phyloP scores from a whole-genome alignment of 2,113 vertebrate species.

The Dipodomys merriami region DNA sequence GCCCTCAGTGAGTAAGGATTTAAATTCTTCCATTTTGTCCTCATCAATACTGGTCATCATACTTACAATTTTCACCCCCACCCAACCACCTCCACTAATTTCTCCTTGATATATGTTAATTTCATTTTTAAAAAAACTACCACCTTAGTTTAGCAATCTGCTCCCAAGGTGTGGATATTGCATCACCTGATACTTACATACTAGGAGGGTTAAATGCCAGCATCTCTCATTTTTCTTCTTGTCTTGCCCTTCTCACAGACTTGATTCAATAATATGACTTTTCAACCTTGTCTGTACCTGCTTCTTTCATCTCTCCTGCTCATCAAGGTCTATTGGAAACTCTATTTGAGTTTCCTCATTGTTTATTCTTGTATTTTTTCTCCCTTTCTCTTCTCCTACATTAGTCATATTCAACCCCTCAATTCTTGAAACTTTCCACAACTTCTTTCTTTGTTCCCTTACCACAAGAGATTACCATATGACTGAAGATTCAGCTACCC shows the following conservation, averaged over 20 bases:
- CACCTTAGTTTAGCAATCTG: constrained; percentile 6
- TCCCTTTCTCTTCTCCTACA: not conserved
- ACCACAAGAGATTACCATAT: not conserved
- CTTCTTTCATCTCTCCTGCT: not conserved
- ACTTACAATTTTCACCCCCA: not conserved
- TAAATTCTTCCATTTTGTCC: not conserved
- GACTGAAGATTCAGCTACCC: not conserved
- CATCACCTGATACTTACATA: not conserved
- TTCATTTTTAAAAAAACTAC: not conserved
- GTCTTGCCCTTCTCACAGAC: not conserved
- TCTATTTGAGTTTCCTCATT: not conserved
- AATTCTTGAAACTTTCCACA: not conserved
- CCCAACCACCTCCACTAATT: not conserved
- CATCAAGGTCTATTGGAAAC: not conserved
- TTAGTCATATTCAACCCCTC: not conserved
- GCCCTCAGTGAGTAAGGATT: not conserved
- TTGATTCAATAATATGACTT: not conserved
- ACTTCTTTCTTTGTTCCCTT: not conserved
- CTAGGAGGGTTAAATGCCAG: not conserved
- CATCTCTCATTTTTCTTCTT: not conserved
- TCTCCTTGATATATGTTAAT: not conserved
- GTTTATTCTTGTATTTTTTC: not conserved
- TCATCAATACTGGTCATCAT: not conserved
- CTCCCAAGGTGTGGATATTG: not conserved
- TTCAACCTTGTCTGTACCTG: not conserved